These are phyloP conservation scores for Uloborus plumipes DNA, from an alignment of 2,888 invertebrate genomes.

Conservation along the genomic window DNA sequence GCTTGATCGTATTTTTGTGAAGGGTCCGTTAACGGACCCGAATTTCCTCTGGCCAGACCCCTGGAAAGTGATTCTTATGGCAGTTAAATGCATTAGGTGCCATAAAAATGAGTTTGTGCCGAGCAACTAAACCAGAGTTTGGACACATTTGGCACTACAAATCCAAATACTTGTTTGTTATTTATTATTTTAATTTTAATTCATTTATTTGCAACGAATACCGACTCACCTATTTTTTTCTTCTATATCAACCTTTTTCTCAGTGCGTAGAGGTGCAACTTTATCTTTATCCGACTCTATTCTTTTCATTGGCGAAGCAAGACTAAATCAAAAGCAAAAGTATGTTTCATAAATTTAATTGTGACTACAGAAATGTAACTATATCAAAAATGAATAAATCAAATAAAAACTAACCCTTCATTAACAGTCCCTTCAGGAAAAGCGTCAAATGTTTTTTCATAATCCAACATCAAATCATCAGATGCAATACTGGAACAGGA, in stretches of 20 bases:
- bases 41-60: no score
- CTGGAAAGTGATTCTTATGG: no score
- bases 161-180: no score
- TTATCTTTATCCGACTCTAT: conserved; percentile 37
- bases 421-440: conserved; percentile 61
- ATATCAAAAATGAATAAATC: not conserved
- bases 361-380: not conserved
- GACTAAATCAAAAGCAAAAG: conserved; percentile 18
- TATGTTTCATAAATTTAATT: not conserved
- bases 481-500: conserved; percentile 65
- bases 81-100: no score
- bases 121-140: no score
- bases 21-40: no score
- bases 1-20: no score
- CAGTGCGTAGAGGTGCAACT: conserved; percentile 34
- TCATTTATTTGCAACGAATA: not conserved
- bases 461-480: conserved; percentile 64
- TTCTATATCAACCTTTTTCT: conserved; percentile 47
- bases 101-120: no score
- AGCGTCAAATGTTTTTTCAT: conserved; percentile 56
- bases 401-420: conserved; percentile 45
- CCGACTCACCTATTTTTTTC: conserved; percentile 41
- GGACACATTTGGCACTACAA: no score
- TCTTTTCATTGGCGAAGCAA: conserved; percentile 55
- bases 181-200: no score